These are phyloP conservation scores for Drosophila trichaetosa DNA, from an alignment of 2,888 invertebrate species.

Conservation along the genomic window DNA sequence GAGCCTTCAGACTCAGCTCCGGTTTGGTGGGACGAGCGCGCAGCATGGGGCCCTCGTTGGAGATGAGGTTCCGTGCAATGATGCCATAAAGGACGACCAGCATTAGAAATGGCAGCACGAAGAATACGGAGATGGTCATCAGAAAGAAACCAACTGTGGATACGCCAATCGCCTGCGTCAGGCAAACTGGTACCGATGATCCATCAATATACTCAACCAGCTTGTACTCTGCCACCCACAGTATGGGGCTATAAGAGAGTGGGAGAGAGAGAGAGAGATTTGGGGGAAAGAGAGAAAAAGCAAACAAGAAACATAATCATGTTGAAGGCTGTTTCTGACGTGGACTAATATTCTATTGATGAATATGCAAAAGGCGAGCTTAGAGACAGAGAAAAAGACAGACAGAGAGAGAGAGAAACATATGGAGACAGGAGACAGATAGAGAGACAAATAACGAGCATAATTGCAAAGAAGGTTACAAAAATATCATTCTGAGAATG, in stretches of 20 bases:
- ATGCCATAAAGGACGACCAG: constrained; percentile 92
- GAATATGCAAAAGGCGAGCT: constrained; percentile 24
- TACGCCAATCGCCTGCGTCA: constrained; percentile 90
- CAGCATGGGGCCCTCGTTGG: constrained; percentile 87
- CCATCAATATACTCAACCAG: constrained; percentile 90
- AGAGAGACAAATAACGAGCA: not conserved
- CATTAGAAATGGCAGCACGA: constrained; percentile 91
- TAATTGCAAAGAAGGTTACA: not conserved
- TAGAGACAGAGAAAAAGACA: constrained; percentile 15
- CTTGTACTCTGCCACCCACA: constrained; percentile 91
- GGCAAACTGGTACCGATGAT: constrained; percentile 90
- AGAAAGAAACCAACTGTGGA: constrained; percentile 93
- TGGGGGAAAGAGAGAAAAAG: constrained; percentile 39
- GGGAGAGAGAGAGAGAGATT: constrained; percentile 21
- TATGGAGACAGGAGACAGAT: not conserved
- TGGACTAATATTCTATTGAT: constrained; percentile 15
- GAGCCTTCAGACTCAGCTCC: constrained; percentile 90
- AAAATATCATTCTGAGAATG: not conserved
- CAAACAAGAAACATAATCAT: constrained; percentile 61
- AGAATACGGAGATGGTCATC: constrained; percentile 91
- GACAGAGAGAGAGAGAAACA: constrained; percentile 1
- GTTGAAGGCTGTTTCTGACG: constrained; percentile 34
- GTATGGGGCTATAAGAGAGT: constrained; percentile 89
- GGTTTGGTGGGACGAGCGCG: constrained; percentile 90
- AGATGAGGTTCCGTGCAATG: constrained; percentile 93